A percentile compares a stretch with the other conserved stretches of the same genome.
Conservation (phyloP, 2,888 invertebrate genomes). For the Tipula confusa region DNA sequence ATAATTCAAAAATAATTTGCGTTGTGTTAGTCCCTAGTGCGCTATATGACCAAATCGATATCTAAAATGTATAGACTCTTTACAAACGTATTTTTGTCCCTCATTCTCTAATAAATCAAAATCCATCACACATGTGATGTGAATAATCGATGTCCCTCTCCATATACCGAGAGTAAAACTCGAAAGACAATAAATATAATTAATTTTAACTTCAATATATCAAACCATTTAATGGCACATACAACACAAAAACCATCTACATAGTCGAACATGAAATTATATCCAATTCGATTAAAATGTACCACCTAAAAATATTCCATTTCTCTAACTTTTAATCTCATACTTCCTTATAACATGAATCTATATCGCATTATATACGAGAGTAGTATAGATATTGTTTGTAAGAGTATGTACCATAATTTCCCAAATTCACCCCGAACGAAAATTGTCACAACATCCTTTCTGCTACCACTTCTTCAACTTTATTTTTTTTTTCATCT, state of each 20-base stretch:
- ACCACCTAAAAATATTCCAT: neutral
- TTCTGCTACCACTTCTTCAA: neutral
- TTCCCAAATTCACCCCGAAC: neutral
- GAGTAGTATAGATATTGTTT: too few species aligned
- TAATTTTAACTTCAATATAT: slow-evolving; percentile 12
- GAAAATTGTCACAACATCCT: slow-evolving; percentile 9
- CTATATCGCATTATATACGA: neutral
- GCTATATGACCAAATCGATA: too few species aligned
- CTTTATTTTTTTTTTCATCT: too few species aligned
- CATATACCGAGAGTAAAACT: neutral
- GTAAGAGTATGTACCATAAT: neutral
- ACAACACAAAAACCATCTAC: neutral
- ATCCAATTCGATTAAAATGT: neutral
- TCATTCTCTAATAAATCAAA: neutral
- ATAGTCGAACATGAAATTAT: neutral
- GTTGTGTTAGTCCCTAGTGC: too few species aligned
- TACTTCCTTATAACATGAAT: neutral
- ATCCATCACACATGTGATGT: neutral
- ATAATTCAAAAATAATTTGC: too few species aligned
- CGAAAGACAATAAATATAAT: slow-evolving; percentile 20
- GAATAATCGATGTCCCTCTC: neutral
- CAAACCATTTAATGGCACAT: slow-evolving; percentile 4
- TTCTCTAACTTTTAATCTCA: neutral
- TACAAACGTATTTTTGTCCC: too few species aligned
- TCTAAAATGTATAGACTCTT: too few species aligned